Conservation (phyloP, 2,888 invertebrate genomes). For the Empis livida region DNA sequence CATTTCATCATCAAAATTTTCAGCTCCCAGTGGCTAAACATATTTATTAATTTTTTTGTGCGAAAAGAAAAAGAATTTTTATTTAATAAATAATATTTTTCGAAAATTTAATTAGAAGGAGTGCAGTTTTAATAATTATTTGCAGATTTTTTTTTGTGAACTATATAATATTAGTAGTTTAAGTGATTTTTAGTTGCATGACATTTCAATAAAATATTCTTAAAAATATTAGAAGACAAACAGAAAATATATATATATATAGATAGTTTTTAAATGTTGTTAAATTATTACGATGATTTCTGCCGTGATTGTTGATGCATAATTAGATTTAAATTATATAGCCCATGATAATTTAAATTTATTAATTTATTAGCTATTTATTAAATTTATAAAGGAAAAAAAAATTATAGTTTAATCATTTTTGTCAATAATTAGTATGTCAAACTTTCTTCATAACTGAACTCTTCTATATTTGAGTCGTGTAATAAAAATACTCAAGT, state of each 20-base stretch:
- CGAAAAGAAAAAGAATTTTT: conserved; percentile 8
- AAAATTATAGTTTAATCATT: too few relatives aligned
- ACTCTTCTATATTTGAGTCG: too few relatives aligned
- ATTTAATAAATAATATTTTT: too few relatives aligned
- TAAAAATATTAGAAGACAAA: background rate
- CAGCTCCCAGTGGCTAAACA: conserved; percentile 66
- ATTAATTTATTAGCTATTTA: too few relatives aligned
- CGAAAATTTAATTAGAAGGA: too few relatives aligned
- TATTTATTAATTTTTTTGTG: conserved; percentile 10
- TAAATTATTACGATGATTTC: background rate
- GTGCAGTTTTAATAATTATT: too few relatives aligned
- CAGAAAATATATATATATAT: background rate
- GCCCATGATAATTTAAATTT: background rate
- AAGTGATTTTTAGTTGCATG: background rate
- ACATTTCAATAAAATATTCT: too few relatives aligned
- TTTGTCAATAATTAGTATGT: too few relatives aligned
- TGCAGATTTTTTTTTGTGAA: background rate
- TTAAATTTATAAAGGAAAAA: too few relatives aligned
- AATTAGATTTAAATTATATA: background rate
- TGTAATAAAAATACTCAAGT: too few relatives aligned
- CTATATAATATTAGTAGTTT: background rate
- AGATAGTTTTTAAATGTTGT: background rate
- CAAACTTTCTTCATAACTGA: too few relatives aligned
- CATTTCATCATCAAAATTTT: conserved; percentile 49
- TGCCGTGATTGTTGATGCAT: background rate